These are phyloP conservation scores for Sialia sialis DNA, from an alignment of 2,113 vertebrate species.

Conservation along the genomic window DNA sequence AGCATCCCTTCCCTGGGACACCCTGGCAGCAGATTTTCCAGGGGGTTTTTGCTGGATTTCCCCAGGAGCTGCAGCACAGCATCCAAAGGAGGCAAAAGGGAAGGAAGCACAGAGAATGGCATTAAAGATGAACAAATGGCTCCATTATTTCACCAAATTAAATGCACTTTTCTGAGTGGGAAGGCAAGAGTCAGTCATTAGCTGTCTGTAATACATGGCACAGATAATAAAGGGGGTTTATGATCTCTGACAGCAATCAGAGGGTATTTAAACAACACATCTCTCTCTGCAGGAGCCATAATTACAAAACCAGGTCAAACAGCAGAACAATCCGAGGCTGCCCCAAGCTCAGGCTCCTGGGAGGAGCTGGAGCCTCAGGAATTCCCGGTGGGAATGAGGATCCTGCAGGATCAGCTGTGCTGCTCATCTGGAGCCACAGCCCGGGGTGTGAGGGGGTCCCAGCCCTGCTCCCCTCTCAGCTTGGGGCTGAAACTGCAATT, in stretches of 20 bases:
- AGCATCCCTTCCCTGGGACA: not conserved
- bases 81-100: not conserved
- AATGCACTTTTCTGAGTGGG: slow-evolving; percentile 38
- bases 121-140: slow-evolving; percentile 6
- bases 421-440: not conserved
- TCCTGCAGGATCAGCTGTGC: not conserved
- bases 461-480: not conserved
- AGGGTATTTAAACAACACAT: slow-evolving; percentile 57
- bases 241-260: slow-evolving; percentile 65
- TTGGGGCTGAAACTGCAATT: rapidly evolving
- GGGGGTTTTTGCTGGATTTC: not conserved
- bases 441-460: not conserved
- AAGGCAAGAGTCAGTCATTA: slow-evolving; percentile 67
- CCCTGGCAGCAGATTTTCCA: not conserved
- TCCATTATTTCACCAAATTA: slow-evolving; percentile 65
- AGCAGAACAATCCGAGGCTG: not conserved
- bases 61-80: not conserved
- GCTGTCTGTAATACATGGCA: slow-evolving; percentile 53
- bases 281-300: slow-evolving; percentile 36
- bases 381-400: not conserved
- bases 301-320: slow-evolving; percentile 64
- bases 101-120: slow-evolving; percentile 10
- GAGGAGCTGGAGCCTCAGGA: not conserved
- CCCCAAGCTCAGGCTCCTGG: not conserved
- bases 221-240: slow-evolving; percentile 63